Evolutionary conservation across 2,888 invertebrate species (phyloP), one percentile per base, ranked within the genome.

Genomic region (Cantharis flavilabris): DNA sequence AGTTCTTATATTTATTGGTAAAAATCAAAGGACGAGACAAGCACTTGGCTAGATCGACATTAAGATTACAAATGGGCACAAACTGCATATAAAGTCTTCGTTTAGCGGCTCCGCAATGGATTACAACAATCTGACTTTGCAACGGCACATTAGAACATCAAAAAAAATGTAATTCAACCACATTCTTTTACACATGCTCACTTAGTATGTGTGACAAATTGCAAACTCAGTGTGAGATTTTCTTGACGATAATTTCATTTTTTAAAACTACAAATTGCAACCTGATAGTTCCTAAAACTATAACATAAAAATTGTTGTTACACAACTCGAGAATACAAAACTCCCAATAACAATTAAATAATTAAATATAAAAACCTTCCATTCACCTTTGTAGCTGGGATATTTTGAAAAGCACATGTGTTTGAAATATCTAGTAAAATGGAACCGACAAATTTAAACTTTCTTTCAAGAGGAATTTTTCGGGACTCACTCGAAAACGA

Each of bases 161-260:
- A 79, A 83, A 84, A 84, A 84, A 84, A 82, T 82, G 80, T 81
- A 80, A 84, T 84, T 83, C 83, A 82, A 83, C 84, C 80, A 82
- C 84, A 85, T 85, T 85, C 85, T 84, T 84, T 83, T 83, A 84
- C 84, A 84, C 83, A 83, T 84, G 83, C 83, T 83, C 83, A 81
- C 84, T 85, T 84, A 84, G 85, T 84, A 85, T 85, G 84, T 85
- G 85, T 83, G 85, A 85, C 85, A 85, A 85, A 85, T 85, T 85
- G 84, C 84, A 77, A 79, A 76, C 79, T 81, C 82, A 83, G 84
- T 84, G 85, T 84, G 82, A 84, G 85, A 84, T 84, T 84, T 83
- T 81, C 85, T 80, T 74, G 73, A 75, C 76, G 76, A 80, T 77
- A 77, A 77, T 79, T 67, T 9, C 63, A 63, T 75, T 74, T 71